Base-by-base conservation (phyloP, 1,140 invertebrate genomes). In the Nasonia vitripennis region DNA sequence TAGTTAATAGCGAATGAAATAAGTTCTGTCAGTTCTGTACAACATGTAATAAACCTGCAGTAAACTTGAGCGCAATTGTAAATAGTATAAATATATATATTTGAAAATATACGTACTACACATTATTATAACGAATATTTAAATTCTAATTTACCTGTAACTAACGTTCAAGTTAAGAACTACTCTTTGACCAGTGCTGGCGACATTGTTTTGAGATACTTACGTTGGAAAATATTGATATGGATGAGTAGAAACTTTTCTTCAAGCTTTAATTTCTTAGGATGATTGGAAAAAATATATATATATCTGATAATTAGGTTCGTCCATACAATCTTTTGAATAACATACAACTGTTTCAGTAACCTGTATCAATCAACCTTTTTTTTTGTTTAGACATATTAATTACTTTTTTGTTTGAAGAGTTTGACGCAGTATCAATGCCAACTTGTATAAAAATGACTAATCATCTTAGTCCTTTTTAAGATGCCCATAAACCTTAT, bases 401-500 rank as follows among this genome's bases (percentile, higher is more conserved):
- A 78, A 51, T 78, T 11, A 62, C 37, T 48, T 48, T 78, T 67
- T 41, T 11, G 10, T 75, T 68, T 34, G 34, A 83, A 68, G n/a
- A 23, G 6, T 68, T 41, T 73, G 23, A 62, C 20, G 55, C 31
- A 62, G 45, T 77, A 75, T 68, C n/a, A 67, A 68, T 77, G 51
- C 55, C n/a, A 82, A 67, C 11, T 71, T 81, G 78, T 85, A 70
- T 68, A 80, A 41, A 85, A 75, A 73, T 80, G 20, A 74, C n/a
- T 23, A 75, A 75, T 62, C 37, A 17, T 10, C 67, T 37, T 75
- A 81, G 17, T 77, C 31, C 55, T 17, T 62, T 37, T 55, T 41
- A 73, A 45, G 78, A 84, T 74, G 84, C 78, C 75, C 78, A 68
- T 85, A 81, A 85, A 70, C 78, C 55, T 45, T 77, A 77, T 85